These are phyloP conservation scores for Notospermus geniculatus DNA, from an alignment of 1,140 invertebrate genomes.

Conservation along the genomic window DNA sequence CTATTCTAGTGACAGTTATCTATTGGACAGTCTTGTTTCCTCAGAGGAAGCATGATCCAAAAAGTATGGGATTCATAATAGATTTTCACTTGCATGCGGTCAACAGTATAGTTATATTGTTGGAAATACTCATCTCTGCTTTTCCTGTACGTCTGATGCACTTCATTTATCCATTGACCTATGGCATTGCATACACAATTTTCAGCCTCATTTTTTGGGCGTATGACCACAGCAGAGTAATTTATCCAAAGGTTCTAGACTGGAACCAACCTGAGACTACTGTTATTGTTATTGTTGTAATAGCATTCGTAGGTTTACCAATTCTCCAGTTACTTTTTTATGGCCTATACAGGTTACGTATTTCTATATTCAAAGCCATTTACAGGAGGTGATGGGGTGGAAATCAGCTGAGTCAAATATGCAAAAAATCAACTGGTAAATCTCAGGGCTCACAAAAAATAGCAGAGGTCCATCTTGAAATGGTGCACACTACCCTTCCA, in stretches of 20 bases:
- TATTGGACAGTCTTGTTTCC: conserved; percentile 36
- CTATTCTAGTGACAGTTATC: conserved; percentile 35
- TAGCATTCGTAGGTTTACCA: conserved; percentile 35
- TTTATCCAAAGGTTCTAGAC: conserved; percentile 40
- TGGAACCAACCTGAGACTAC: conserved; percentile 38
- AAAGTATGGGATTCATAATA: conserved; percentile 6
- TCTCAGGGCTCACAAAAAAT: too few relatives aligned
- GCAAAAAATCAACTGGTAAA: too few relatives aligned
- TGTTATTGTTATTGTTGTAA: conserved; percentile 23
- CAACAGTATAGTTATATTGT: conserved; percentile 34
- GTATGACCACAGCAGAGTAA: conserved; percentile 33
- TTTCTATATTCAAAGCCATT: conserved; percentile 25
- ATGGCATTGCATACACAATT: conserved; percentile 32
- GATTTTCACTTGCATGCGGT: conserved; percentile 37
- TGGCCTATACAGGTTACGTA: conserved; percentile 30
- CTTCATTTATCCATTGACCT: conserved; percentile 31
- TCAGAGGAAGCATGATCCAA: background rate
- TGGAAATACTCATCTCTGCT: conserved; percentile 32
- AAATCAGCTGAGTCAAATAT: too few relatives aligned
- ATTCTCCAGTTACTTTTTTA: conserved; percentile 35
- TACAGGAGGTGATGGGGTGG: background rate
- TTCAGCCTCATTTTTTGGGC: conserved; percentile 42
- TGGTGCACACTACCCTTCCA: too few relatives aligned
- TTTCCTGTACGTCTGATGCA: conserved; percentile 36
- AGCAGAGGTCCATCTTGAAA: too few relatives aligned